Conservation (phyloP, 2,888 invertebrate genomes). For the Phymatocera aterrima region DNA sequence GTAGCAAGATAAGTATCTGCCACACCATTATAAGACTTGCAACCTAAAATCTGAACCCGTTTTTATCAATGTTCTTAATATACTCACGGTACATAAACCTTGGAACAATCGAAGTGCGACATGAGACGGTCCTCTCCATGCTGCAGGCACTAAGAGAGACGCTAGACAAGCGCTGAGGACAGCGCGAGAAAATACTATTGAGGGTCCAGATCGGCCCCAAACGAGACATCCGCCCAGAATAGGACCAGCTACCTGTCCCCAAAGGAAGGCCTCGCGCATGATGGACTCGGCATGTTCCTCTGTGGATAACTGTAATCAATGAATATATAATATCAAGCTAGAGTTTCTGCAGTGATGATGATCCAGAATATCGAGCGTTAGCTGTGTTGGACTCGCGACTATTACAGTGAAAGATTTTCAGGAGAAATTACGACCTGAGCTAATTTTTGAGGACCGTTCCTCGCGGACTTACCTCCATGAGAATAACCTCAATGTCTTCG, state of each 20-base stretch:
- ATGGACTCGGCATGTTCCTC: constrained; percentile 78
- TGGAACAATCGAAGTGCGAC: constrained; percentile 77
- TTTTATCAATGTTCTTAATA: background rate
- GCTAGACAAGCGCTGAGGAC: constrained; percentile 78
- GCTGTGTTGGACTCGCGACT: background rate
- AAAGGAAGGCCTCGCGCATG: constrained; percentile 78
- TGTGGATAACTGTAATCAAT: constrained; percentile 72
- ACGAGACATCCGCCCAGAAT: constrained; percentile 77
- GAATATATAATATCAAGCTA: background rate
- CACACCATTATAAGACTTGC: background rate
- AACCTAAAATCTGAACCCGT: background rate
- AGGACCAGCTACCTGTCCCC: constrained; percentile 78
- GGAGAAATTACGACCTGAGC: background rate
- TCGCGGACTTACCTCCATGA: constrained; percentile 63
- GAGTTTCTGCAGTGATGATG: background rate
- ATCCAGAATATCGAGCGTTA: background rate
- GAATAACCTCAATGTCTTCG: constrained; percentile 69
- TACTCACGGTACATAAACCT: constrained; percentile 77
- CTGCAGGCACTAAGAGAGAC: constrained; percentile 77
- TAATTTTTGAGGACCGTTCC: background rate
- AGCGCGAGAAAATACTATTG: constrained; percentile 77
- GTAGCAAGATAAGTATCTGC: background rate
- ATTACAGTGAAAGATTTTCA: background rate
- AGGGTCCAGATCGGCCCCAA: constrained; percentile 78
- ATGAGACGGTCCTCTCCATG: constrained; percentile 78